Evolutionary conservation across 2,113 vertebrate species (phyloP).

Genomic region (Ramphastos sulfuratus): DNA sequence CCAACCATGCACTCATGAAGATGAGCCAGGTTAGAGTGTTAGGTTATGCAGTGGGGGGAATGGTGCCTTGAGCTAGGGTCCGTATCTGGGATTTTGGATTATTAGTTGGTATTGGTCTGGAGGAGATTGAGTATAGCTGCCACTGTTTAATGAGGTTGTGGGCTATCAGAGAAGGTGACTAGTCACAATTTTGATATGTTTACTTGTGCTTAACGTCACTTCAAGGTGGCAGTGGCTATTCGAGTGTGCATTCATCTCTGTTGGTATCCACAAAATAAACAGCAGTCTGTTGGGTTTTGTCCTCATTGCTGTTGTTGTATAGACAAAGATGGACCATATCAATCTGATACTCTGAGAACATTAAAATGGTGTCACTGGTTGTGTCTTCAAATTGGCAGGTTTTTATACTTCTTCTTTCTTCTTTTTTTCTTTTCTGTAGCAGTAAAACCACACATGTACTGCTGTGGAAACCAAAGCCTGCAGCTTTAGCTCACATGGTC

Average conservation of each 20-base stretch:
- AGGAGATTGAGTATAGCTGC: neutral
- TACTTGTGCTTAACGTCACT: neutral
- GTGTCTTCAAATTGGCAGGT: neutral
- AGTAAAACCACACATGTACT: neutral
- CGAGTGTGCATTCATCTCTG: neutral
- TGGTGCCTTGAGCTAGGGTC: neutral
- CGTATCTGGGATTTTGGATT: rapidly evolving
- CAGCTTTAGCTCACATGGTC: neutral
- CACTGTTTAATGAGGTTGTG: neutral
- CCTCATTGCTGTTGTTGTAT: neutral
- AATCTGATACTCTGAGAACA: neutral
- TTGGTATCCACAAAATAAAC: neutral
- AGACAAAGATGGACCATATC: neutral
- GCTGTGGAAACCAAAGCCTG: neutral
- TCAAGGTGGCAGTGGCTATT: neutral
- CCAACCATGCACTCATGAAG: neutral
- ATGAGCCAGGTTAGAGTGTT: neutral
- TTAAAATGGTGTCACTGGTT: neutral
- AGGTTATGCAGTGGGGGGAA: rapidly evolving
- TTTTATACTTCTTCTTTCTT: neutral
- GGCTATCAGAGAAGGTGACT: neutral
- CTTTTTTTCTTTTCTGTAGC: neutral
- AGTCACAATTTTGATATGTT: neutral
- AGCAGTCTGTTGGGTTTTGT: neutral
- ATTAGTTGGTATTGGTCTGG: rapidly evolving